Conservation (phyloP, 2,888 invertebrate species). For the Cheilosia urbana region DNA sequence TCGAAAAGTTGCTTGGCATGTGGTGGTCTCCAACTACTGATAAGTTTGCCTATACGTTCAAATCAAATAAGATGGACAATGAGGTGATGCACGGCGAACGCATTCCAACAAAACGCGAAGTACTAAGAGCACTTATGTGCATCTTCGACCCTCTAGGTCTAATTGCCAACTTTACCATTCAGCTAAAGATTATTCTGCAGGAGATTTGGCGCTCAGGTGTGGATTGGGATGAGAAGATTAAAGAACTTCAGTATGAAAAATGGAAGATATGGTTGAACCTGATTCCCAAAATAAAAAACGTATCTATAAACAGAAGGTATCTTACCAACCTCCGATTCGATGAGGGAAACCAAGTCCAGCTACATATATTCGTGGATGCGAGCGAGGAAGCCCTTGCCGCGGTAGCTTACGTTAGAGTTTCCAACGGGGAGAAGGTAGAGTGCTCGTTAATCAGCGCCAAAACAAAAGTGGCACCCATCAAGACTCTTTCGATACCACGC, state of each 20-base stretch:
- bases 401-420: neutral
- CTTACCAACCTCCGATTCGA: slow-evolving; percentile 1
- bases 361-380: slow-evolving; percentile 17
- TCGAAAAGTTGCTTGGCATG: slow-evolving; percentile 68
- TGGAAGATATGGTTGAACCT: slow-evolving; percentile 20
- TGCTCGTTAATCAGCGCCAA: slow-evolving; percentile 8
- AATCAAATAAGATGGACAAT: slow-evolving; percentile 6
- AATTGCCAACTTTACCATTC: slow-evolving; percentile 74
- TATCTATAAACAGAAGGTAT: slow-evolving; percentile 5
- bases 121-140: slow-evolving; percentile 77
- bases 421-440: neutral
- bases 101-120: slow-evolving; percentile 75
- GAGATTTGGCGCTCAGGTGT: neutral
- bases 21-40: slow-evolving; percentile 70
- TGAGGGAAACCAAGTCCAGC: neutral
- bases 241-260: slow-evolving; percentile 4
- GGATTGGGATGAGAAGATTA: neutral
- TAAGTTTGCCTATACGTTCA: slow-evolving; percentile 58
- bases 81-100: slow-evolving; percentile 38
- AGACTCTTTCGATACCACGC: slow-evolving; percentile 2
- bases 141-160: slow-evolving; percentile 79
- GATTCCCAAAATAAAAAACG: slow-evolving; percentile 5
- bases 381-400: neutral
- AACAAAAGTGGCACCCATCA: slow-evolving; percentile 14
- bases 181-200: slow-evolving; percentile 37